Evolutionary conservation across 92 coral and sea anemone species (phyloP).

Genomic region (Siderastrea radians): DNA sequence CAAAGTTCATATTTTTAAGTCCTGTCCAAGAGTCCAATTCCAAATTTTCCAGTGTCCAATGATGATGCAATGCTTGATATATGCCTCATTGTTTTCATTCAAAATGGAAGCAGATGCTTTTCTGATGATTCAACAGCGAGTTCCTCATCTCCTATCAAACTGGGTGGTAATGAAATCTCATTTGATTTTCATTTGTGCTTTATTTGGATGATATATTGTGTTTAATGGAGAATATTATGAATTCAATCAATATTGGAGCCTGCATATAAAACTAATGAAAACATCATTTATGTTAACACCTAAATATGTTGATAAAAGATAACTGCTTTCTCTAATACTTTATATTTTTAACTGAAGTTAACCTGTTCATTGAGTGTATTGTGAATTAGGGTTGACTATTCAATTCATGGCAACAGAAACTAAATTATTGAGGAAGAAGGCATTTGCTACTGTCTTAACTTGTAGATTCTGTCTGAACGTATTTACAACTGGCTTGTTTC

Average conservation of each 20-base stretch:
- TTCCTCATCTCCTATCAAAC: constrained; percentile 66
- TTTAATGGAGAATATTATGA: background rate
- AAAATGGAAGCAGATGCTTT: constrained; percentile 77
- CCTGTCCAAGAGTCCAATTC: constrained; percentile 36
- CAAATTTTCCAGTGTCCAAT: constrained; percentile 11
- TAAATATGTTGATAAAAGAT: background rate
- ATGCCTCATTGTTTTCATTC: constrained; percentile 1
- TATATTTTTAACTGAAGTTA: background rate
- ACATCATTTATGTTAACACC: too few relatives aligned
- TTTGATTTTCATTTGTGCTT: background rate
- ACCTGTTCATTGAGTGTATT: background rate
- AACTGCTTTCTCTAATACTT: too few relatives aligned
- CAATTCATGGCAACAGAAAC: too few relatives aligned
- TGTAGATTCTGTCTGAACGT: too few relatives aligned
- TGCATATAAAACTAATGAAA: too few relatives aligned
- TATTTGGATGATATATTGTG: background rate
- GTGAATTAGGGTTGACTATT: background rate
- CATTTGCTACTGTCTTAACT: too few relatives aligned
- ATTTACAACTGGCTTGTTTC: too few relatives aligned
- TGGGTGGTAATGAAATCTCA: constrained; percentile 67
- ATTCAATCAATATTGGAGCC: too few relatives aligned
- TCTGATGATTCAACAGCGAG: constrained; percentile 63
- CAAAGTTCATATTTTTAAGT: background rate
- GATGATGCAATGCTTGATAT: constrained; percentile 27
- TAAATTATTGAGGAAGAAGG: too few relatives aligned